phyloP scores from a whole-genome alignment of 2,888 invertebrate genomes.

The Harmothoe impar region DNA sequence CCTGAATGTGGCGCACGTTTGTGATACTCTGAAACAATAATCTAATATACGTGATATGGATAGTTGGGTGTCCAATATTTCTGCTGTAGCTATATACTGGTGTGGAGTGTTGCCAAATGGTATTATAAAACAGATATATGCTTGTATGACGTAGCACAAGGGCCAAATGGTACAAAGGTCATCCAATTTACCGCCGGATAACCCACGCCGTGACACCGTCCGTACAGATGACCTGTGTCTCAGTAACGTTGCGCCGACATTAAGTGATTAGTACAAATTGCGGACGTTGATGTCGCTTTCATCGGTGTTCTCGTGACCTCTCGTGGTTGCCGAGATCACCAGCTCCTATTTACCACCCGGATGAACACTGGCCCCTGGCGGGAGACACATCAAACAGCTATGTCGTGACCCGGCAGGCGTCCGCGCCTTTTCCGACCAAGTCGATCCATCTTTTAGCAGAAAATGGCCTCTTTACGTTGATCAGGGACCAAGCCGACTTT shows the following conservation, averaged over 20 bases:
- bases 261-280: slow-evolving; percentile 55
- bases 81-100: too few relatives aligned
- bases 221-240: slow-evolving; percentile 18
- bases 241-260: slow-evolving; percentile 21
- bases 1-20: too few relatives aligned
- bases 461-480: not conserved
- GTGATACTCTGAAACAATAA: too few relatives aligned
- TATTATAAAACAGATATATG: too few relatives aligned
- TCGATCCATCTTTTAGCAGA: slow-evolving; percentile 51
- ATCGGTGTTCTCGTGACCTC: slow-evolving; percentile 50
- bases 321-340: slow-evolving; percentile 10
- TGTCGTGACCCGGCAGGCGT: not conserved
- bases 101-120: too few relatives aligned
- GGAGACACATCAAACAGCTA: slow-evolving; percentile 25
- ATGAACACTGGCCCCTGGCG: slow-evolving; percentile 36
- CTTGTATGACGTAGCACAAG: too few relatives aligned
- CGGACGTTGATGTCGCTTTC: slow-evolving; percentile 41
- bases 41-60: too few relatives aligned
- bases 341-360: slow-evolving; percentile 56
- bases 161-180: not conserved
- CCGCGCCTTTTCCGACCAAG: slow-evolving; percentile 27
- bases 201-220: slow-evolving; percentile 27
- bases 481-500: not conserved
- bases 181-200: slow-evolving; percentile 24
- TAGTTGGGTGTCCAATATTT: too few relatives aligned